A percentile compares a stretch with the other conserved stretches of the same genome.
phyloP scores from a whole-genome alignment of 2,888 invertebrate genomes.

The Nymphalis polychloros region DNA sequence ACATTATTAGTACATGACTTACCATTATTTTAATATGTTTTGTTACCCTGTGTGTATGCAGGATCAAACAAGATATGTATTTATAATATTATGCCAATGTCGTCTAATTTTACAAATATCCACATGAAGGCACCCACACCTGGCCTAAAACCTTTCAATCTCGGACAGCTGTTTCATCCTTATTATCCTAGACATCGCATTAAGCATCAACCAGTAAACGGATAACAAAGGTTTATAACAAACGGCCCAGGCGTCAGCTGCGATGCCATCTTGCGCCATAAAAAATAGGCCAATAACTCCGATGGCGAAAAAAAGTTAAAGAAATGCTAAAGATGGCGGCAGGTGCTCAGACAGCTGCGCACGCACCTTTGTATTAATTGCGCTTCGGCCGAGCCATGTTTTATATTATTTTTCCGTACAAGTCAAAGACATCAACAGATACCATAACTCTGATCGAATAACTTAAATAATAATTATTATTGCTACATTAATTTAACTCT shows the following conservation, averaged over 20 bases:
- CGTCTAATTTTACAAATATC: constrained; percentile 15
- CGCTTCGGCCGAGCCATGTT: constrained; percentile 56
- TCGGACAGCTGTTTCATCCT: constrained; percentile 54
- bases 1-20: background rate
- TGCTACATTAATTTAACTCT: constrained; percentile 18
- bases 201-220: constrained; percentile 46
- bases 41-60: background rate
- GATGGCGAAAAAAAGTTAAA: constrained; percentile 74
- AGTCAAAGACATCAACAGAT: constrained; percentile 46
- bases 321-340: constrained; percentile 78
- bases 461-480: constrained; percentile 17
- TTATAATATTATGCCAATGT: background rate
- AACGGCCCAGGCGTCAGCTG: constrained; percentile 70
- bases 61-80: too few relatives aligned
- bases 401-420: constrained; percentile 62
- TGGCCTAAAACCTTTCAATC: constrained; percentile 63
- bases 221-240: constrained; percentile 58
- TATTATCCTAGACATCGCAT: constrained; percentile 65
- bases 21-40: background rate
- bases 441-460: constrained; percentile 27
- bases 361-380: constrained; percentile 78
- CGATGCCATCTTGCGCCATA: constrained; percentile 76
- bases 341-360: constrained; percentile 78
- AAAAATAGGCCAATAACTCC: constrained; percentile 81
- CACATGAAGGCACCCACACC: constrained; percentile 60